Percentiles rank a stretch among this genome's conserved stretches.
phyloP scores from a whole-genome alignment of 1,140 invertebrate genomes.

The Pseudomyrmex flavicornis region DNA sequence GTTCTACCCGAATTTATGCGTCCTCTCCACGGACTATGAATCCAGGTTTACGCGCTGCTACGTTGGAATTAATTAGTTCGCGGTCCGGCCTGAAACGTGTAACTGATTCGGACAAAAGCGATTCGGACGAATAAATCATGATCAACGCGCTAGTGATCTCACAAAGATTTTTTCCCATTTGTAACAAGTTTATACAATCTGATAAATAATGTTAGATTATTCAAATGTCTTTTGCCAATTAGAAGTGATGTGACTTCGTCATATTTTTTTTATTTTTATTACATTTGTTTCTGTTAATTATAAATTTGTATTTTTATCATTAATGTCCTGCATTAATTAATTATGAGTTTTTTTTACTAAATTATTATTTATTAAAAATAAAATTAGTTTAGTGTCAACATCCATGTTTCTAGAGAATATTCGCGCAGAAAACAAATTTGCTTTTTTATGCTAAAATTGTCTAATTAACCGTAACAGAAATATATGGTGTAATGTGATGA shows the following conservation, averaged over 20 bases:
- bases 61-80: slow-evolving; percentile 66
- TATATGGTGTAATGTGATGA: background rate
- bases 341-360: too few relatives aligned
- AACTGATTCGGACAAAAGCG: slow-evolving; percentile 44
- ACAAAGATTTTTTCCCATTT: slow-evolving; percentile 25
- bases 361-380: background rate
- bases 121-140: slow-evolving; percentile 40
- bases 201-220: background rate
- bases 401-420: background rate
- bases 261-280: too few relatives aligned
- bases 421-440: background rate
- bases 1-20: slow-evolving; percentile 45
- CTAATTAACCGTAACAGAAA: background rate
- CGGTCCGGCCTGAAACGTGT: slow-evolving; percentile 51
- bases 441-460: background rate
- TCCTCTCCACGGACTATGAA: slow-evolving; percentile 44
- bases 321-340: background rate
- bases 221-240: too few relatives aligned
- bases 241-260: too few relatives aligned
- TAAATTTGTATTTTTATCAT: background rate
- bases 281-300: too few relatives aligned
- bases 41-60: slow-evolving; percentile 55
- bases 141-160: slow-evolving; percentile 27
- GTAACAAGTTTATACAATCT: background rate
- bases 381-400: background rate